Evolutionary conservation across 2,113 vertebrate species (phyloP).

Genomic region (Lagopus leucura): DNA sequence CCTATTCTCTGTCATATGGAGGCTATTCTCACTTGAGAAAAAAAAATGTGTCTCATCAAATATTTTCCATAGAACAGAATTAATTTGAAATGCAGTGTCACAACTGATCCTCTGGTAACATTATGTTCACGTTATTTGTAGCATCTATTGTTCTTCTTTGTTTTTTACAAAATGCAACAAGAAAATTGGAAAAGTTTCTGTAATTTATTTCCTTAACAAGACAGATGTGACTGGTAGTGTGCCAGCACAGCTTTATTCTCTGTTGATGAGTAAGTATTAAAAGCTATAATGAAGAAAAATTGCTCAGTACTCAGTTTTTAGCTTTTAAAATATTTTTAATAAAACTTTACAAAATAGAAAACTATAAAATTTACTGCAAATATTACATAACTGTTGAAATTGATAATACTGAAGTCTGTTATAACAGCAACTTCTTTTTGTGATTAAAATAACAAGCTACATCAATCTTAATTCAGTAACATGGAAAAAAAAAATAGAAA

Average conservation of each 20-base stretch:
- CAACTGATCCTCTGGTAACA: background rate
- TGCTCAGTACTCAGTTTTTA: background rate
- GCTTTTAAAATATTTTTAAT: background rate
- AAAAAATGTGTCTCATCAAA: background rate
- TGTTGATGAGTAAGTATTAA: background rate
- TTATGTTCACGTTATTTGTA: background rate
- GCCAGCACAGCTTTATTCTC: background rate
- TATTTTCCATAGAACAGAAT: background rate
- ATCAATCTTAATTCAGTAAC: background rate
- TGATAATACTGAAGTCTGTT: background rate
- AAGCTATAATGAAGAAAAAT: background rate
- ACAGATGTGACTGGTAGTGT: background rate
- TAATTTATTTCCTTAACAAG: constrained; percentile 13
- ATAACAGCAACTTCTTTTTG: background rate
- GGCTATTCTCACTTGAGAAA: background rate
- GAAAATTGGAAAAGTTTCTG: constrained; percentile 22
- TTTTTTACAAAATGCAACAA: background rate
- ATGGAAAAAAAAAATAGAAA: background rate
- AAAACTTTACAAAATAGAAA: background rate
- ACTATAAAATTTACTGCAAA: background rate
- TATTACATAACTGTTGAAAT: background rate
- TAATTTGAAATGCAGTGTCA: background rate
- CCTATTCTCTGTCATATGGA: background rate
- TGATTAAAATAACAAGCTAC: background rate
- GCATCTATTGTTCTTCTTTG: constrained; percentile 26